Base-by-base conservation (phyloP, 2,113 vertebrate genomes). In the Herpetotheres cachinnans region DNA sequence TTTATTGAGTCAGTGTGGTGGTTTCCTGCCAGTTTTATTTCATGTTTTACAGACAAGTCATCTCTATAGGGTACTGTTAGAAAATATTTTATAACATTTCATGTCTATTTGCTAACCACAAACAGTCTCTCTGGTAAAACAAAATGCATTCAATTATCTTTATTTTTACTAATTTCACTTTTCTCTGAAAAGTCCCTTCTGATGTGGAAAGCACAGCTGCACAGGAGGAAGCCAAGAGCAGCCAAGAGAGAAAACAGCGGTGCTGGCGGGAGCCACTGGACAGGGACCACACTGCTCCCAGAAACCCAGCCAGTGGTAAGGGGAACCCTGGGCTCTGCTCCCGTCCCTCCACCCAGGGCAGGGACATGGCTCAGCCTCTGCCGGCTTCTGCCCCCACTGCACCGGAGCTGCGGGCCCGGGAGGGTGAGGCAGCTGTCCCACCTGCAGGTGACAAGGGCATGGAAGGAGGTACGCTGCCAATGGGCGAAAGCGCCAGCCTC, bases 21-120 rank as follows among this genome's bases (percentile, higher is more conserved):
- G 46, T 87, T 92, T 89, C 65, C 49, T 91, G 94, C 69, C 94
- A 95, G 94, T 56, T 95, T 79, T 82, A 77, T 79, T 95, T 96
- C 73, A 77, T 95, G 86, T 89, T 97, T 96, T 92, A 91, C 81
- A 93, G 93, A 77, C 52, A 93, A 89, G 86, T 97, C 86, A 96
- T 94, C 70, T 87, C 95, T 96, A 89, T 92, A 96, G 96, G 70
- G 91, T 96, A 87, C 97, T 89, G 89, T 95, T 96, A 96, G 62
- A 95, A 96, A 95, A 87, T 84, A 95, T 79, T 91, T 97, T 96
- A 79, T 92, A 95, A 76, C 13, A 71, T 95, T 92, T 95, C 76
- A 82, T 79, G 66, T 95, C 81, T 95, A 69, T 97, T 95, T 95
- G 79, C 81, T 97, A 95, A 95, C 95, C 96, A 73, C 95, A 91